Percentiles rank a stretch among this genome's conserved stretches.
These are phyloP conservation scores for Phyllostomus discolor DNA, from an alignment of 2,113 vertebrate species.

Conservation along the genomic window DNA sequence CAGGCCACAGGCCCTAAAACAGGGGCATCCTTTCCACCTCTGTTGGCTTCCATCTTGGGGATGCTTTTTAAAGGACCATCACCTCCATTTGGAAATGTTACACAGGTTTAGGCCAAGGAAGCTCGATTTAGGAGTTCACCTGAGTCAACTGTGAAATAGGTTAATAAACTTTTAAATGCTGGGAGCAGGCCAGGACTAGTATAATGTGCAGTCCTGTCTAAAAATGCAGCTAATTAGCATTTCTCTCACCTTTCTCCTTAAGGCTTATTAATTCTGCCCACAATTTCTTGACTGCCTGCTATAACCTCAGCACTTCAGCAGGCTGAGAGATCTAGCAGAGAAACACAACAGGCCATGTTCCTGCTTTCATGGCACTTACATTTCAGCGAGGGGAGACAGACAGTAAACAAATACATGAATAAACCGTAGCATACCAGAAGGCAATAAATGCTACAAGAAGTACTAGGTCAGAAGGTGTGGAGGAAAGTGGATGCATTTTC, in stretches of 20 bases:
- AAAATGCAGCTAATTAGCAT: background rate
- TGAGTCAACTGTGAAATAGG: background rate
- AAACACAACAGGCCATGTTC: background rate
- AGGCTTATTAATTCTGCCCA: background rate
- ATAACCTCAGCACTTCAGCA: background rate
- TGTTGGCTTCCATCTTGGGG: background rate
- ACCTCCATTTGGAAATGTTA: background rate
- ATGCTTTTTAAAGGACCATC: background rate
- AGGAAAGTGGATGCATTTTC: background rate
- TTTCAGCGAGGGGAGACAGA: background rate
- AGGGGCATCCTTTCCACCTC: background rate
- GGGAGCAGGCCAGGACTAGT: background rate
- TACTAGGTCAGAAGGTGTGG: background rate
- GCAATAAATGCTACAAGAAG: background rate
- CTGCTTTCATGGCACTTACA: background rate
- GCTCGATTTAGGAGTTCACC: background rate
- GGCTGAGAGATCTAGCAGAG: background rate
- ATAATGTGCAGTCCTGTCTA: background rate
- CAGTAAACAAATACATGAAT: background rate
- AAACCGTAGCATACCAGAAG: background rate
- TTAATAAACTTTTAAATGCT: constrained; percentile 15
- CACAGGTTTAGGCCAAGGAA: background rate
- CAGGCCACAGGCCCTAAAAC: background rate
- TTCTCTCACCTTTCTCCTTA: constrained; percentile 6
- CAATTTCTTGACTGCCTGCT: background rate